Evolutionary conservation across 2,888 invertebrate genomes (phyloP).

Genomic region (Sycophila texana): DNA sequence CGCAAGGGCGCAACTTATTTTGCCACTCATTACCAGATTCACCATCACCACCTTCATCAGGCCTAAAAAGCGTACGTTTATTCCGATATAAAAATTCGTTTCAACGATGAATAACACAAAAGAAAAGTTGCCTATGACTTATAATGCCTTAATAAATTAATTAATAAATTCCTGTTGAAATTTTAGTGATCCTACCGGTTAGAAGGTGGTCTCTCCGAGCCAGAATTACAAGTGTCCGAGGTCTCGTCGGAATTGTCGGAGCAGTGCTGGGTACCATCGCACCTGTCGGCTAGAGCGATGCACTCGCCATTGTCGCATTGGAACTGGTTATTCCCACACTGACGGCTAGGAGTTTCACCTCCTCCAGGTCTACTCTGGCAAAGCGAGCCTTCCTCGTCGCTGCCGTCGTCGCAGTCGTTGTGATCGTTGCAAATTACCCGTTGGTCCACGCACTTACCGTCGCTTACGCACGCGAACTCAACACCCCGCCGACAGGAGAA

Average conservation of each 20-base stretch:
- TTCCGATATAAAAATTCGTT: neutral
- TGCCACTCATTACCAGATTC: slow-evolving; percentile 1
- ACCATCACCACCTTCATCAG: neutral
- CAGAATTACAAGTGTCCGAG: slow-evolving; percentile 59
- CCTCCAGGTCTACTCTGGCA: neutral
- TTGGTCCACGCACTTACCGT: slow-evolving; percentile 73
- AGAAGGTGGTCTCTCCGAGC: neutral
- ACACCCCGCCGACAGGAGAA: neutral
- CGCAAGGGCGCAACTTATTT: slow-evolving; percentile 58
- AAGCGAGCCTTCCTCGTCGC: slow-evolving; percentile 73
- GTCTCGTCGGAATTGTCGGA: slow-evolving; percentile 69
- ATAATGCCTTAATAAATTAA: neutral
- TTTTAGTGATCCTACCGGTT: slow-evolving; percentile 59
- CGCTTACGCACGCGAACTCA: slow-evolving; percentile 67
- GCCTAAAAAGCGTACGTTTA: too few species aligned
- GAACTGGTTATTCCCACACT: slow-evolving; percentile 59
- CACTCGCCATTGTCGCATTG: slow-evolving; percentile 67
- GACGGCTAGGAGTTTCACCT: neutral
- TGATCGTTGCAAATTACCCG: slow-evolving; percentile 75
- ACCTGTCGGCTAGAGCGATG: slow-evolving; percentile 59
- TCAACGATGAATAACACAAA: too few species aligned
- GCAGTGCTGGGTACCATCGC: slow-evolving; percentile 68
- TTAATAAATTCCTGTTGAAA: neutral
- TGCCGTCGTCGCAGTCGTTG: slow-evolving; percentile 75
- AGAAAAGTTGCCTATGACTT: too few species aligned